Evolutionary conservation across 1,140 invertebrate genomes (phyloP).

Genomic region (Ceratosolen fusciceps): DNA sequence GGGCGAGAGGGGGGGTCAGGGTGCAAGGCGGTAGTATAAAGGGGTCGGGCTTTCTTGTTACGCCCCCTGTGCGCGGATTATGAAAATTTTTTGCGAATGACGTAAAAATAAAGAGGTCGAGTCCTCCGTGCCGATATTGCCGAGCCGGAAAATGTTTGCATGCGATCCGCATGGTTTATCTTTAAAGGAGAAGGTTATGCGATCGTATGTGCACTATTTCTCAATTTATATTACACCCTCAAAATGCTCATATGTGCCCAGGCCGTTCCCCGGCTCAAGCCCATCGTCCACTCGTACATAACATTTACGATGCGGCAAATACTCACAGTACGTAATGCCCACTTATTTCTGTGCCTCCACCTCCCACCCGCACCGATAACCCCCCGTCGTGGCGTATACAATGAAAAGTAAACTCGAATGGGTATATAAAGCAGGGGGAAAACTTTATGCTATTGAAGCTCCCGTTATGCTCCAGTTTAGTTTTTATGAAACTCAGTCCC

Average conservation of each 20-base stretch:
- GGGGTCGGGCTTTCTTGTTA: not conserved
- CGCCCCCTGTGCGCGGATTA: not conserved
- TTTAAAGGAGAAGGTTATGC: conserved; percentile 5
- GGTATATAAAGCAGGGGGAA: conserved; percentile 1
- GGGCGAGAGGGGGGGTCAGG: too few relatives aligned
- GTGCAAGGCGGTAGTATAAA: too few relatives aligned
- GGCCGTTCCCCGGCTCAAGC: not conserved
- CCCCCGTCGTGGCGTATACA: not conserved
- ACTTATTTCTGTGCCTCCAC: not conserved
- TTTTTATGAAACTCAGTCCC: conserved; percentile 16
- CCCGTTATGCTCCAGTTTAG: not conserved
- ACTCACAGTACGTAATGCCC: not conserved
- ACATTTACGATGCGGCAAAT: conserved; percentile 21
- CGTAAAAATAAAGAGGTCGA: conserved; percentile 6
- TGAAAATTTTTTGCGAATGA: conserved; percentile 29
- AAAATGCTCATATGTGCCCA: not conserved
- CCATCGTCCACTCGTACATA: conserved; percentile 2
- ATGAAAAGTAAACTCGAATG: conserved; percentile 21
- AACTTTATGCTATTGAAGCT: conserved; percentile 30
- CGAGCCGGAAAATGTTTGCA: not conserved
- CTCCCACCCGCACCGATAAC: too few relatives aligned
- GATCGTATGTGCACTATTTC: not conserved
- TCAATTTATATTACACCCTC: not conserved
- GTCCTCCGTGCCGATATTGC: conserved; percentile 10
- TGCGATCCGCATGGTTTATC: not conserved